These are phyloP conservation scores for Aphodius sticticus DNA, from an alignment of 2,888 invertebrate genomes.

Conservation along the genomic window DNA sequence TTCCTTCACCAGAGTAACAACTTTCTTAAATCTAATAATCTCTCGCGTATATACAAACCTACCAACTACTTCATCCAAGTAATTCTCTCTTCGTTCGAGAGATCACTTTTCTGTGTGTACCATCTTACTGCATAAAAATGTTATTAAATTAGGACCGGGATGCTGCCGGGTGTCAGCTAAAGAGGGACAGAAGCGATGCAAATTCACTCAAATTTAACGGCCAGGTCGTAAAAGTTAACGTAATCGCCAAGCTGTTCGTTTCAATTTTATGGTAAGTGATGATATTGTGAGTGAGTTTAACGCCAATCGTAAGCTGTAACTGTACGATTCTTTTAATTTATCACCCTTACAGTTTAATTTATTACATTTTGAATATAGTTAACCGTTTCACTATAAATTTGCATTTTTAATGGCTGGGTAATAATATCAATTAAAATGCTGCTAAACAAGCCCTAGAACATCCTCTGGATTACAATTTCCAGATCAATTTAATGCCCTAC, in stretches of 20 bases:
- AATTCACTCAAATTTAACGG: neutral
- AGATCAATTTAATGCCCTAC: neutral
- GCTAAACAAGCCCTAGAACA: neutral
- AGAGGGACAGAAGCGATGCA: constrained; percentile 4
- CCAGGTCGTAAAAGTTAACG: neutral
- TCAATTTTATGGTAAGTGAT: neutral
- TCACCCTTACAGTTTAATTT: neutral
- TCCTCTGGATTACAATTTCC: neutral
- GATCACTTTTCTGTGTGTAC: too few relatives aligned
- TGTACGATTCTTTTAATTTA: neutral
- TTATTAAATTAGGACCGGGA: constrained; percentile 49
- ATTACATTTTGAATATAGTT: neutral
- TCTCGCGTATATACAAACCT: too few relatives aligned
- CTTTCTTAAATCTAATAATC: too few relatives aligned
- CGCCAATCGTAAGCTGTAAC: neutral
- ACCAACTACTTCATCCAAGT: too few relatives aligned
- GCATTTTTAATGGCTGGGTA: neutral
- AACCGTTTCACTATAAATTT: neutral
- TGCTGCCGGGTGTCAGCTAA: neutral
- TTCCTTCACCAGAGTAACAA: too few relatives aligned
- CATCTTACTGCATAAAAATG: constrained; percentile 47
- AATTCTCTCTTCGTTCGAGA: too few relatives aligned
- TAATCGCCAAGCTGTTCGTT: neutral
- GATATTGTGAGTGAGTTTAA: neutral
- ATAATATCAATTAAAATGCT: neutral